phyloP scores from a whole-genome alignment of 2,888 invertebrate species.

The Microchrysa polita region DNA sequence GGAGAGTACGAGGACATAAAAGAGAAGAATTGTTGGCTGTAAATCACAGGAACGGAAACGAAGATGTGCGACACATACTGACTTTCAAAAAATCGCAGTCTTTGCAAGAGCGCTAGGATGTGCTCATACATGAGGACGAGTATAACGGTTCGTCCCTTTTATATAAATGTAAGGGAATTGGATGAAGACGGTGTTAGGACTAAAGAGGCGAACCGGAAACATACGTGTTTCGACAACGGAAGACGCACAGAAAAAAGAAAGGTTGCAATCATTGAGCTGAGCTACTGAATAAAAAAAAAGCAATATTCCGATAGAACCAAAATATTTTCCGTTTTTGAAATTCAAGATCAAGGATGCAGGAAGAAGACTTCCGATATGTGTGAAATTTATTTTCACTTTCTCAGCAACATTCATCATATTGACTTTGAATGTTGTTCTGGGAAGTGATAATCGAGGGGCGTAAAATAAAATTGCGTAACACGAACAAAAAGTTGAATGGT shows the following conservation, averaged over 20 bases:
- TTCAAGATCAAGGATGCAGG: no score
- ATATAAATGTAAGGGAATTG: no score
- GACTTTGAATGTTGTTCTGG: not conserved
- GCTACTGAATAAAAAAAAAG: no score
- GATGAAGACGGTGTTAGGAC: not conserved
- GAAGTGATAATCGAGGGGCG: not conserved
- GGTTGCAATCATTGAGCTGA: not conserved
- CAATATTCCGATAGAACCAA: no score
- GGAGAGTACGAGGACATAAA: conserved; percentile 45
- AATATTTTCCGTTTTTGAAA: no score
- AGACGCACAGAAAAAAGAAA: not conserved
- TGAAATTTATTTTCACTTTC: conserved; percentile 29
- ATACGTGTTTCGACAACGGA: not conserved
- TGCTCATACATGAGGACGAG: no score
- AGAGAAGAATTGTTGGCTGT: conserved; percentile 48
- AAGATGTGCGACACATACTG: conserved; percentile 14
- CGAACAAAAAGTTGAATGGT: no score
- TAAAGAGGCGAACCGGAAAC: not conserved
- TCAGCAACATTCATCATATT: conserved; percentile 28
- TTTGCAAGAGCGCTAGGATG: conserved; percentile 1
- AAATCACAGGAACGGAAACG: conserved; percentile 46
- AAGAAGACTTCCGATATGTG: no score
- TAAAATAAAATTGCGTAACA: no score
- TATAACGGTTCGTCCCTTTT: not conserved
- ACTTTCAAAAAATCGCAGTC: not conserved